Conservation (phyloP, 2,888 invertebrate species). For the Drosophila eohydei region DNA sequence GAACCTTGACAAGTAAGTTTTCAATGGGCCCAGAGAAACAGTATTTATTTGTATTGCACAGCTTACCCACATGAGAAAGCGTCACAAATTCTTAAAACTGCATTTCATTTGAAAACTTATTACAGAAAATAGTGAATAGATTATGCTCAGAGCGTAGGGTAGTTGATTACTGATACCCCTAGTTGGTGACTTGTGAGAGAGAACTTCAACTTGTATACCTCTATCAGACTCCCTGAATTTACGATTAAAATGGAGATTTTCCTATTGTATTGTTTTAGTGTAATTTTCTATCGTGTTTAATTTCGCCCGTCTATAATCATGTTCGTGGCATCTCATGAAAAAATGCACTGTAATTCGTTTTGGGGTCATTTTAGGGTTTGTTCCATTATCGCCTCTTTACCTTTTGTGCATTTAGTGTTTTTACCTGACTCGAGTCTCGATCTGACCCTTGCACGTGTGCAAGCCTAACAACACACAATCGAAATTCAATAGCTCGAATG, state of each 20-base stretch:
- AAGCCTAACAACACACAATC: slow-evolving; percentile 57
- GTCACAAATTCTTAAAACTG: too few species aligned
- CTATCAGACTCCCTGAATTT: slow-evolving; percentile 5
- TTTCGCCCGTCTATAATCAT: slow-evolving; percentile 57
- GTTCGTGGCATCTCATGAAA: slow-evolving; percentile 40
- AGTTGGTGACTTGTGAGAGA: background rate
- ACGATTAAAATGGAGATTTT: background rate
- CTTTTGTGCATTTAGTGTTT: slow-evolving; percentile 52
- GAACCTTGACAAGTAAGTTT: too few species aligned
- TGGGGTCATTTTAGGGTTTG: slow-evolving; percentile 75
- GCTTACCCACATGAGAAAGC: too few species aligned
- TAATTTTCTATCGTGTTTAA: slow-evolving; percentile 21
- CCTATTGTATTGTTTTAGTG: slow-evolving; percentile 5
- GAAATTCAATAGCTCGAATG: slow-evolving; percentile 34
- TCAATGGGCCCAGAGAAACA: too few species aligned
- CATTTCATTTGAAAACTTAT: background rate
- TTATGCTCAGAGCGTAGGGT: background rate
- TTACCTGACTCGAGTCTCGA: slow-evolving; percentile 64
- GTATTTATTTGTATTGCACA: too few species aligned
- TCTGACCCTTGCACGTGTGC: slow-evolving; percentile 83
- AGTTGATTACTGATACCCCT: background rate
- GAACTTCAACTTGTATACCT: background rate
- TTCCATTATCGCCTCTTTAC: slow-evolving; percentile 66
- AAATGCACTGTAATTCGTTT: slow-evolving; percentile 55
- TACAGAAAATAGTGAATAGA: background rate